Percentiles rank a stretch among this genome's conserved stretches.
Evolutionary conservation across 1,140 invertebrate species (phyloP).

Genomic region (Periplaneta americana): DNA sequence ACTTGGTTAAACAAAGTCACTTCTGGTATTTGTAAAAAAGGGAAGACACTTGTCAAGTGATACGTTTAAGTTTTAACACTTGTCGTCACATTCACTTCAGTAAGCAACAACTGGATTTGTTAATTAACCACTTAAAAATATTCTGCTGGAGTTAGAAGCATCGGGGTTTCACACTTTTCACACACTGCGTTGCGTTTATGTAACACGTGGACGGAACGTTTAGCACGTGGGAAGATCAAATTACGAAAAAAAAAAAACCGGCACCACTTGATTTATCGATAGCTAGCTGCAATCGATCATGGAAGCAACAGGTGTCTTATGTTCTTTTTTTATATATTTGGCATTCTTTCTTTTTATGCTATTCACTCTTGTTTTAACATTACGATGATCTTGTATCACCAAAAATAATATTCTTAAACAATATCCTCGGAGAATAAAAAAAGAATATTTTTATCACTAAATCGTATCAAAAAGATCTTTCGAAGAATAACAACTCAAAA

Average conservation of each 20-base stretch:
- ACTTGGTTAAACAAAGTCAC: not conserved
- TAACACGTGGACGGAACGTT: not conserved
- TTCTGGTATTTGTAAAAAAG: not conserved
- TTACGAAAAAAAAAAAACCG: not conserved
- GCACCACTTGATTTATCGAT: not conserved
- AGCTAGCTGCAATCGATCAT: not conserved
- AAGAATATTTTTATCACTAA: not conserved
- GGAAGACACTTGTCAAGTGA: not conserved
- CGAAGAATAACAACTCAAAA: not conserved
- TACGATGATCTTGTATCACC: not conserved
- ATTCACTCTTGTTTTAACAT: not conserved
- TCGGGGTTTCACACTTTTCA: no score
- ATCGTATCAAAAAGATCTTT: not conserved
- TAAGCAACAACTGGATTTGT: no score
- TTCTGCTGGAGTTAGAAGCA: no score
- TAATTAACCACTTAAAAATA: no score
- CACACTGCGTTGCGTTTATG: no score
- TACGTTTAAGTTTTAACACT: not conserved
- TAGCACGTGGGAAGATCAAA: not conserved
- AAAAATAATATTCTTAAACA: not conserved
- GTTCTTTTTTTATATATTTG: not conserved
- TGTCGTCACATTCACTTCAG: no score
- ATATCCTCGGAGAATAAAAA: no score
- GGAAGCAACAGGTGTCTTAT: not conserved
- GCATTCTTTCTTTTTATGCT: no score